Percentiles rank a stretch among this genome's conserved stretches.
Evolutionary conservation across 2,888 invertebrate species (phyloP).

Genomic region (Ormyrus nitidulus): DNA sequence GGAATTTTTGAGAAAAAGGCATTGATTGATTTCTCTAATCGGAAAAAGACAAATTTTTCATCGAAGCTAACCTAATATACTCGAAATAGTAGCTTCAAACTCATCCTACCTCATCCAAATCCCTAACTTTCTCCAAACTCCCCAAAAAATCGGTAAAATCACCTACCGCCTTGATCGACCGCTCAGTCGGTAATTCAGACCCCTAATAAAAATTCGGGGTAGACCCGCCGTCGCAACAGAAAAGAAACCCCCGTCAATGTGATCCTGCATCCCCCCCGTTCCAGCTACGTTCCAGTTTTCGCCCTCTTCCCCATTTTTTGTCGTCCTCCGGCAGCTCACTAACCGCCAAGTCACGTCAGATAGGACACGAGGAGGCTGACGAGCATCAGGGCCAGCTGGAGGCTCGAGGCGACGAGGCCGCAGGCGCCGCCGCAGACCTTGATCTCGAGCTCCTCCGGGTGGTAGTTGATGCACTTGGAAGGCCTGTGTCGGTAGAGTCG

Average conservation of each 20-base stretch:
- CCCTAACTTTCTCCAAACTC: no score
- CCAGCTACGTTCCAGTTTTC: constrained; percentile 32
- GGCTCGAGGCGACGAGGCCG: constrained; percentile 16
- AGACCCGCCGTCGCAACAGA: not conserved
- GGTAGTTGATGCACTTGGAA: constrained; percentile 90
- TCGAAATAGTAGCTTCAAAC: no score
- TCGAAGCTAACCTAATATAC: constrained; percentile 37
- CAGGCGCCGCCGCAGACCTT: constrained; percentile 70
- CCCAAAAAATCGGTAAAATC: no score
- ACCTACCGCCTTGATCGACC: no score
- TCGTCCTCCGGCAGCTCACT: not conserved
- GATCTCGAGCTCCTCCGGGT: constrained; percentile 84
- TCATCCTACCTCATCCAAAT: no score
- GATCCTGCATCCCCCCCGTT: not conserved
- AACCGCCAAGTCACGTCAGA: constrained; percentile 48
- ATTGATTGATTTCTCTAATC: constrained; percentile 22
- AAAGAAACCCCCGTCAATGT: not conserved
- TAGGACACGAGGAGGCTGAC: constrained; percentile 53
- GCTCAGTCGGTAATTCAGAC: constrained; percentile 34
- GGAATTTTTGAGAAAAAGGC: not conserved
- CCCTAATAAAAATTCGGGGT: not conserved
- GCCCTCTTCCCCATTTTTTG: not conserved
- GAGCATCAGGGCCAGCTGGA: constrained; percentile 54
- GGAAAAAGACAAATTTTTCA: constrained; percentile 23
- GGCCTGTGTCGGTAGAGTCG: constrained; percentile 85